Evolutionary conservation across 64 coral and sea anemone genomes (phyloP), one percentile per base, ranked within the genome.

Genomic region (Stylophora pistillata): DNA sequence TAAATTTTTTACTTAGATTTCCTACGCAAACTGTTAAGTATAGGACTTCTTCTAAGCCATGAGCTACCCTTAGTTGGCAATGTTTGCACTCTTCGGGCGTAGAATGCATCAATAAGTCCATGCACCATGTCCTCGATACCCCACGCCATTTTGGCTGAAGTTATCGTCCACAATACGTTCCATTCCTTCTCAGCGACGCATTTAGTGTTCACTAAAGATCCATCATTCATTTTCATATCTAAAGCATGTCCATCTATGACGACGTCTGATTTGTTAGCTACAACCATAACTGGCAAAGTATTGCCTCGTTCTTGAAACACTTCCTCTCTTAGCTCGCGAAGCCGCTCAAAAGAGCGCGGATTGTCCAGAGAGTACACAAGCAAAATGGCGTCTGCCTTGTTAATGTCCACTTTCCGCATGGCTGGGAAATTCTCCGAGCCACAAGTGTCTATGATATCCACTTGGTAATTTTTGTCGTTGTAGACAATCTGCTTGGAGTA

Each of bases 391-490:
- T 93, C 91, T 31, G 91, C 91, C 66, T 84, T 85, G 23, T 94
- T 75, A 15, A 94, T 94, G 23, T 90, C 87, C 32, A 94, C 73
- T 7, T 76, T 70, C 23, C 92, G 79, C 92, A 94, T 94, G 15
- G 92, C 87, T 10, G 92, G 87, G 69, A 94, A 94, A 57, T 74
- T 89, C 74, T 94, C 92, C 6, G 92, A 78, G 25, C 92, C 92
- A 20, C 87, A 88, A 5, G 92, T 94, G n/a, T 94, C 92, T 34
- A 94, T 89, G 41, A 94, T 94, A 62, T 94, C 88, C 9, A 94
- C 81, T 59, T 90, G 87, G 55, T 86, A 94, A 15, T 89, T 88
- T 59, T 71, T 94, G 53, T 94, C 88, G 34, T 89, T 90, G 37
- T 90, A 73, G 15, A 85, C 81, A 27, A 94, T 57, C 65, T 94